Percentiles rank a stretch among this genome's conserved stretches.
Conservation (phyloP, 2,888 invertebrate genomes). For the Pandemis heparana region DNA sequence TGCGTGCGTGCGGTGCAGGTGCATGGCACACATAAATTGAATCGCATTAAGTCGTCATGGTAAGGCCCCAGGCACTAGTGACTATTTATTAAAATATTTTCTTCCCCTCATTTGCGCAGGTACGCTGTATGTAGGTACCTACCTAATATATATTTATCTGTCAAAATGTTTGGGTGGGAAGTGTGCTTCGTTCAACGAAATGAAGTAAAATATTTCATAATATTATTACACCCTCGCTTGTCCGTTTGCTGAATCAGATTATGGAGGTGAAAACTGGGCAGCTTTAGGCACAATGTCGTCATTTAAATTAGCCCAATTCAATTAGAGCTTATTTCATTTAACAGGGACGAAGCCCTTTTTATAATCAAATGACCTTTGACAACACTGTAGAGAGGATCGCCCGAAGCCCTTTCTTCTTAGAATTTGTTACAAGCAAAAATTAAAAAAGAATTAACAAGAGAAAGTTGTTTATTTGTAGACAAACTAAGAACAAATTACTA, state of each 20-base stretch:
- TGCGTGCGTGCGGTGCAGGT: too few species aligned
- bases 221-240: constrained; percentile 4
- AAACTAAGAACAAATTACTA: background rate
- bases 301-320: constrained; percentile 38
- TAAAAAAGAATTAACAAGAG: background rate
- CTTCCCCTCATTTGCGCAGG: too few species aligned
- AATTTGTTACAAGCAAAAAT: constrained; percentile 34
- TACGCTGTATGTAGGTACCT: background rate
- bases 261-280: constrained; percentile 35
- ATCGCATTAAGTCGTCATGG: too few species aligned
- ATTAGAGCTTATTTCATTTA: constrained; percentile 42
- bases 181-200: background rate
- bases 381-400: constrained; percentile 20
- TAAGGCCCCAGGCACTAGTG: too few species aligned
- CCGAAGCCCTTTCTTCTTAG: constrained; percentile 24
- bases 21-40: too few species aligned
- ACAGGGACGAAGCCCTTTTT: constrained; percentile 31
- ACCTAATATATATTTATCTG: background rate
- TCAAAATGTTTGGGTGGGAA: background rate
- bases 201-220: constrained; percentile 14
- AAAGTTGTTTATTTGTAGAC: background rate
- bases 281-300: constrained; percentile 24
- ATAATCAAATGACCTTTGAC: constrained; percentile 42
- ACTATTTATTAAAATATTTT: too few species aligned
- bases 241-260: constrained; percentile 26